Base-by-base conservation (phyloP, 2,113 vertebrate species). In the Electrona antarctica region DNA sequence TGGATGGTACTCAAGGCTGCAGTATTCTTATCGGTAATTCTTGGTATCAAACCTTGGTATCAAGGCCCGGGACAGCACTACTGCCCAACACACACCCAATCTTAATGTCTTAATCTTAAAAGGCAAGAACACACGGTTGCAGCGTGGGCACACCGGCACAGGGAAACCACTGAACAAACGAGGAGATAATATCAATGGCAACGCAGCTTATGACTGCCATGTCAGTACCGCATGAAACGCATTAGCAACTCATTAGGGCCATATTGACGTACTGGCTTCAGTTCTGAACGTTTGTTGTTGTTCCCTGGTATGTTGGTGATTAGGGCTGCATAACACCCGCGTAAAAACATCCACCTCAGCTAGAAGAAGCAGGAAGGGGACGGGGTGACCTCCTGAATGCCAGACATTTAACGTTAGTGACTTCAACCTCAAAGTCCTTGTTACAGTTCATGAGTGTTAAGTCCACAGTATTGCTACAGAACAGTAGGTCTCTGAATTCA, bases 171-270 rank as follows among this genome's bases (percentile, higher is more conserved):
- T n/a, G 7, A 3, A 14, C 13, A 15, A 56, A n/a, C n/a, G 0
- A 41, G 33, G 33, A 56, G 33, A 41, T 41, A 41, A 41, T 41
- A 41, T 41, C 33, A 41, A 41, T 41, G 33, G 33, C 48, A 50
- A 57, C 28, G 14, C 51, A 13, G 21, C 58, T 62, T 55, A 62
- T 64, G 70, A 63, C 11, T 4, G 11, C 73, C 46, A 55, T 7
- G 41, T 21, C 63, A 55, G 67, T 57, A 48, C 77, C 74, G 28
- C 14, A n/a, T n/a, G 14, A 55, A 41, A 57, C 52, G 63, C 60
- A 69, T 73, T 41, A 41, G 33, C 33, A 41, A 41, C 33, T 41
- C 33, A 41, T 41, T 41, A 41, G 33, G 33, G 33, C 33, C 33
- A 41, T 41, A 41, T 41, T 41, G 33, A 41, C 33, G 33, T 41